Evolutionary conservation across 2,888 invertebrate genomes (phyloP).

Genomic region (Eristalis intricaria): DNA sequence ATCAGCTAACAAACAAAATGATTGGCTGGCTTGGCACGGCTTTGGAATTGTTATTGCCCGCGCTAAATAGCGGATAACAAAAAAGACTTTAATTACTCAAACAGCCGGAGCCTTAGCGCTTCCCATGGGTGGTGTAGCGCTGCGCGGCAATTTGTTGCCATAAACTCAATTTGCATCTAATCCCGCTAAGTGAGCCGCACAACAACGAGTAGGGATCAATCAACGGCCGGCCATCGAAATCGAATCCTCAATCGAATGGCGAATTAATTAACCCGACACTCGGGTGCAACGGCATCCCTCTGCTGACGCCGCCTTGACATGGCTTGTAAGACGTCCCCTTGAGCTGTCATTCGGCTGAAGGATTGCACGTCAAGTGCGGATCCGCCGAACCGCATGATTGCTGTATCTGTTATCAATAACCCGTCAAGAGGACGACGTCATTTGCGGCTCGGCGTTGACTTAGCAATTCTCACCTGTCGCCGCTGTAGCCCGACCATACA

Average conservation of each 20-base stretch:
- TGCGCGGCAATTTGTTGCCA: neutral
- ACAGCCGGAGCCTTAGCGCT: neutral
- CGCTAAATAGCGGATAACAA: neutral
- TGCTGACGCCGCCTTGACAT: neutral
- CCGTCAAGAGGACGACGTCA: neutral
- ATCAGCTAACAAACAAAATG: neutral
- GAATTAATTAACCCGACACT: neutral
- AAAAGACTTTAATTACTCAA: neutral
- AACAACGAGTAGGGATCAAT: neutral
- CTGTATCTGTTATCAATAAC: neutral
- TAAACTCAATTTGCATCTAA: conserved; percentile 2
- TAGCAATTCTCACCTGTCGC: neutral
- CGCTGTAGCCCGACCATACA: neutral
- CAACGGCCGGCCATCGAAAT: neutral
- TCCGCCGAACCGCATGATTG: too few species aligned
- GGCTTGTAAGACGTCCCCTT: too few species aligned
- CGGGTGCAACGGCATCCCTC: neutral
- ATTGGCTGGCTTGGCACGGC: neutral
- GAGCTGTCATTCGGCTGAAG: too few species aligned
- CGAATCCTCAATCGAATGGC: neutral
- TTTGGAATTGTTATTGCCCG: neutral
- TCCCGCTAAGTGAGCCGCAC: neutral
- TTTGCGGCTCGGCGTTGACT: neutral
- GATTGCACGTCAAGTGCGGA: too few species aligned
- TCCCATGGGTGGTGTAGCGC: neutral